Base-by-base conservation (phyloP, 35 echinoderm and acorn worm genomes). In the Stichopus chloronotus region DNA sequence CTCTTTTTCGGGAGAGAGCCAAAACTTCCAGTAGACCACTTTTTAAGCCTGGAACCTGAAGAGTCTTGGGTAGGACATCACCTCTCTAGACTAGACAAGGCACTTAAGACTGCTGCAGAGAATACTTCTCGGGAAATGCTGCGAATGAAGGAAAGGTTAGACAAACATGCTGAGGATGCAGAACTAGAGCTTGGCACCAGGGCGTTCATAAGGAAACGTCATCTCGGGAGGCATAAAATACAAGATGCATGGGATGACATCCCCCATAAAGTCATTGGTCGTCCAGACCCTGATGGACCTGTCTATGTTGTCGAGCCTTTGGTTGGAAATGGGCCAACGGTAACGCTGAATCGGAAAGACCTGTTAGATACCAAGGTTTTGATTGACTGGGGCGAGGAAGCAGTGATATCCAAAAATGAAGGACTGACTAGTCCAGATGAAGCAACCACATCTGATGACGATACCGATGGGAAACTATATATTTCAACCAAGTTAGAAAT, bases 1-100 rank as follows among this genome's bases (percentile, higher is more conserved):
- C 84, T 95, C 14, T 93, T 97, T 20, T 97, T 98, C 77, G 93
- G 94, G 8, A 72, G 96, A 61, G 94, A 92, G 20, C 92, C 96
- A 25, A 81, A 68, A 9, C 78, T 95, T 4, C 96, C 96, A 82
- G 81, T 94, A 10, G 92, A 98, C 65, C 84, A 79, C 63, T 7
- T 94, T 22, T 69, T 98, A 7, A 92, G 92, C n/a, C 6, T 71
- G 1, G 79, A 61, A 54, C 10, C 10, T 25, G 59, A 43, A 6
- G 90, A 92, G 19, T 78, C 91, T 56, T 95, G 92, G 81, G 88
- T 95, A 53, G 57, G 59, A 16, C 76, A 94, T 22, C 94, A 95
- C 78, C 94, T 94, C 19, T 20, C 91, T 21, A 59, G 84, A 17
- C 82, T 98, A 14, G 25, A 80, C 12, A 58, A 53, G 9, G 96